These are phyloP conservation scores for Linurgus olivaceus DNA, from an alignment of 2,797 vertebrate species.

Conservation along the genomic window DNA sequence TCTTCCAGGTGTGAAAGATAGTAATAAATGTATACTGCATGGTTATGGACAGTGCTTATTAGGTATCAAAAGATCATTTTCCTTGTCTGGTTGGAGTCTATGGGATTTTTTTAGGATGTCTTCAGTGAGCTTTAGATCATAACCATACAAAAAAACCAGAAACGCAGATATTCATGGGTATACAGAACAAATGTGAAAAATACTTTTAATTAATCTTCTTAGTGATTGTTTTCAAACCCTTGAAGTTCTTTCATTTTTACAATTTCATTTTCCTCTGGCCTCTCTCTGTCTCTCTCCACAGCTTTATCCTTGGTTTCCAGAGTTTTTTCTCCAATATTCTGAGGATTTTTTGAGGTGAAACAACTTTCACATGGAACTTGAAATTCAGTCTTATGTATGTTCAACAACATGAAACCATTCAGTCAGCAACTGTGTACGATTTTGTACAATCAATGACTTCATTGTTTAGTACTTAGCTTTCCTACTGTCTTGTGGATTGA, in stretches of 20 bases:
- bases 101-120: not conserved
- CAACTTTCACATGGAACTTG: not conserved
- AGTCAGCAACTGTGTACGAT: not conserved
- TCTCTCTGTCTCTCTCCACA: not conserved
- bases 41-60: not conserved
- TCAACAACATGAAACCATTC: not conserved
- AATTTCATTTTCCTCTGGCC: not conserved
- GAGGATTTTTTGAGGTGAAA: not conserved
- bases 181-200: not conserved
- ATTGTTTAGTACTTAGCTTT: not conserved
- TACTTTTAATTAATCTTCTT: not conserved
- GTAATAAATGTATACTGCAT: not conserved
- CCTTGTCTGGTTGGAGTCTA: not conserved
- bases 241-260: not conserved
- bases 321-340: not conserved
- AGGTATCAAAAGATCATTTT: not conserved
- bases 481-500: not conserved
- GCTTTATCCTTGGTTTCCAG: not conserved
- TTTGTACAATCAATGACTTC: not conserved
- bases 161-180: rapidly evolving
- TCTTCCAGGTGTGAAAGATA: not conserved
- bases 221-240: not conserved
- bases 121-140: not conserved
- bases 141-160: not conserved
- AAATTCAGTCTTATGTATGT: not conserved